Percentiles rank a stretch among this genome's conserved stretches.
phyloP scores from a whole-genome alignment of 2,113 vertebrate species.

The Madoqua kirkii region DNA sequence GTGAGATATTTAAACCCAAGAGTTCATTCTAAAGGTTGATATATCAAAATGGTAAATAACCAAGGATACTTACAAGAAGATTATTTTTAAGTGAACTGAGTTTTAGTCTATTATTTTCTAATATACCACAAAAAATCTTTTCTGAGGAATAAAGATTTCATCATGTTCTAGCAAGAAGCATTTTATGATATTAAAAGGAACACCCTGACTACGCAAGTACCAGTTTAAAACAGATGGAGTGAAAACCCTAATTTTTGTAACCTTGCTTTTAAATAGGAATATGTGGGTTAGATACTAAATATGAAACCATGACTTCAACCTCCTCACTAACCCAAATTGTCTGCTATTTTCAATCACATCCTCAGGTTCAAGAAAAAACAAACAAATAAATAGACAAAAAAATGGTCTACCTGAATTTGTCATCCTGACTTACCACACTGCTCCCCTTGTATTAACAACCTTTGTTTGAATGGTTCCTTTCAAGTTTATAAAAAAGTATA shows the following conservation, averaged over 20 bases:
- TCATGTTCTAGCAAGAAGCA: background rate
- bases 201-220: constrained; percentile 47
- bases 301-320: constrained; percentile 46
- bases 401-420: constrained; percentile 38
- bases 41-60: background rate
- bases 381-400: constrained; percentile 21
- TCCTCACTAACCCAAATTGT: constrained; percentile 48
- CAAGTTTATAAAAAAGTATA: background rate
- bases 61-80: background rate
- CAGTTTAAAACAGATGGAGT: constrained; percentile 66
- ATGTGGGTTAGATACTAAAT: constrained; percentile 38
- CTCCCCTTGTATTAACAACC: constrained; percentile 34
- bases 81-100: constrained; percentile 35
- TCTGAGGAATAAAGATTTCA: constrained; percentile 12
- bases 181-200: constrained; percentile 66
- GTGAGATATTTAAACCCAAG: constrained; percentile 21
- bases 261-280: constrained; percentile 70
- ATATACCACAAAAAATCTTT: constrained; percentile 44
- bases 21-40: constrained; percentile 52
- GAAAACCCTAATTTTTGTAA: constrained; percentile 64
- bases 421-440: background rate
- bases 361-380: constrained; percentile 24
- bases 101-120: background rate
- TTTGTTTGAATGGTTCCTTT: constrained; percentile 28
- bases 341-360: constrained; percentile 53